Percentiles rank a stretch among this genome's conserved stretches.
Conservation (phyloP, 2,888 invertebrate genomes). For the Netelia fuscicornis region DNA sequence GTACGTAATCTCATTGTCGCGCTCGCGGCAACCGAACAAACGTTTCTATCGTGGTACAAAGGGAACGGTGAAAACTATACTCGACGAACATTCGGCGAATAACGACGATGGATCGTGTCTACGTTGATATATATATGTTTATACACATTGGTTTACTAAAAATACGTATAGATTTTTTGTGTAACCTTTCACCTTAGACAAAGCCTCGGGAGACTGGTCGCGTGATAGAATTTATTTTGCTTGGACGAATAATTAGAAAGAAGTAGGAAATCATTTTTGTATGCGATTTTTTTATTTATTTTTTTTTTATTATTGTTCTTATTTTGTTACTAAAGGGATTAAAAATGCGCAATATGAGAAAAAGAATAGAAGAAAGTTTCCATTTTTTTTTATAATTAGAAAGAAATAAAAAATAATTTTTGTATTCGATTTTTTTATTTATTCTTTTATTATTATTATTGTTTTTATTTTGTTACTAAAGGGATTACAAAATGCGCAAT, state of each 20-base stretch:
- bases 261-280: neutral
- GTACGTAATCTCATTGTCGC: slow-evolving; percentile 47
- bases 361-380: neutral
- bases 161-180: neutral
- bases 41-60: slow-evolving; percentile 31
- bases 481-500: neutral
- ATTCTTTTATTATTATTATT: neutral
- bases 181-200: neutral
- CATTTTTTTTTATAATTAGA: neutral
- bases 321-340: neutral
- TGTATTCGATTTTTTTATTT: neutral
- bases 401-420: neutral
- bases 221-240: neutral
- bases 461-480: neutral
- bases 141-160: neutral
- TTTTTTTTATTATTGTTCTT: neutral
- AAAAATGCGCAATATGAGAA: neutral
- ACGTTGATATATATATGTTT: neutral
- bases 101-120: neutral
- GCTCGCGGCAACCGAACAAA: slow-evolving; percentile 9
- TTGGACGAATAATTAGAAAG: neutral
- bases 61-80: neutral
- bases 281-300: neutral
- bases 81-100: neutral
- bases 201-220: neutral